Evolutionary conservation across 2,797 vertebrate species (phyloP).

Genomic region (Buphagus erythrorhynchus): DNA sequence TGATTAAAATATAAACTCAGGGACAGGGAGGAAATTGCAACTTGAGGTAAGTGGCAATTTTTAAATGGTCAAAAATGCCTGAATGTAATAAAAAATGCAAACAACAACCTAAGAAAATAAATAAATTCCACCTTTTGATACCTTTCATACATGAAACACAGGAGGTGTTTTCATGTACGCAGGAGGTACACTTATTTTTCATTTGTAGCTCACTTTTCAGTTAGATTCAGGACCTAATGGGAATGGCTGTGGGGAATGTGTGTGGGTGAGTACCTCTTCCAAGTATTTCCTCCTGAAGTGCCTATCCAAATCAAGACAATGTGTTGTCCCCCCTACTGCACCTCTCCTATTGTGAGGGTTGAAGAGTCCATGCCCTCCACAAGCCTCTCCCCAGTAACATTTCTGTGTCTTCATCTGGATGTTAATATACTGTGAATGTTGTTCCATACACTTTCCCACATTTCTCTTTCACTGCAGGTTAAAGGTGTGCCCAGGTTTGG

Average conservation of each 20-base stretch:
- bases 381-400: not conserved
- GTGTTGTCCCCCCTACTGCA: not conserved
- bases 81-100: not conserved
- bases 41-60: not conserved
- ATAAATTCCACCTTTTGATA: not conserved
- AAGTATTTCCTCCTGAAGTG: not conserved
- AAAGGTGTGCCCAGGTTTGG: not conserved
- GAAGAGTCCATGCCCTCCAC: not conserved
- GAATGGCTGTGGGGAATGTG: not conserved
- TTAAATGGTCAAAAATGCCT: not conserved
- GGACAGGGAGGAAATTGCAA: rapidly evolving
- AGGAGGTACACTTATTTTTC: not conserved
- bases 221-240: not conserved
- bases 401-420: not conserved
- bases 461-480: not conserved
- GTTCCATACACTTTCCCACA: not conserved
- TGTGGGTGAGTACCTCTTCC: not conserved
- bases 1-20: not conserved
- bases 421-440: slow-evolving; percentile 36
- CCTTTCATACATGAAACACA: not conserved
- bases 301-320: slow-evolving; percentile 12
- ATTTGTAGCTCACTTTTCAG: not conserved
- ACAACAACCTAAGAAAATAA: not conserved
- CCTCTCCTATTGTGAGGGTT: not conserved
- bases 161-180: not conserved